Evolutionary conservation across 2,888 invertebrate genomes (phyloP).

Genomic region (Lithophane ornitopus): DNA sequence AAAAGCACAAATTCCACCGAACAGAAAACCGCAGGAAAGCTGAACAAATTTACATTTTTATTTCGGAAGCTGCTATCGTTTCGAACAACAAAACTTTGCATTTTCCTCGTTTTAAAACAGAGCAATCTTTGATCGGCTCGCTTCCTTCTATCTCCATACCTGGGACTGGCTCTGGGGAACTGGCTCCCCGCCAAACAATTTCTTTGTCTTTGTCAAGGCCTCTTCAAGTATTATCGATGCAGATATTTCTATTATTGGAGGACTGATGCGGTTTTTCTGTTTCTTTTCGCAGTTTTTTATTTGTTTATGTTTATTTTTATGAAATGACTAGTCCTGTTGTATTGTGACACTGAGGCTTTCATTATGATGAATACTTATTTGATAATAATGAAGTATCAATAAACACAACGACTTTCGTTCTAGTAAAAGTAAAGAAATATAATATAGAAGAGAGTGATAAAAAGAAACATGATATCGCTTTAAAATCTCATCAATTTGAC

Average conservation of each 20-base stretch:
- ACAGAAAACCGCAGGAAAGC: constrained; percentile 74
- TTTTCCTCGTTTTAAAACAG: constrained; percentile 82
- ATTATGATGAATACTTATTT: constrained; percentile 1
- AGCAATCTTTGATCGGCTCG: constrained; percentile 86
- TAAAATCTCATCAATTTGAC: neutral
- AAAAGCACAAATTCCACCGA: constrained; percentile 75
- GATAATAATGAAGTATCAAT: neutral
- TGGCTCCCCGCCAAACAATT: constrained; percentile 84
- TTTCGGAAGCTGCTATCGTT: constrained; percentile 81
- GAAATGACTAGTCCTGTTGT: constrained; percentile 5
- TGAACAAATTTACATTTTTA: constrained; percentile 86
- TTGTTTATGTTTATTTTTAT: constrained; percentile 33
- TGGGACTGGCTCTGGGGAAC: constrained; percentile 69
- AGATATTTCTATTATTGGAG: constrained; percentile 82
- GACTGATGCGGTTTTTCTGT: constrained; percentile 65
- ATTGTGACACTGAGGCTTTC: neutral
- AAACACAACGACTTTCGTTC: too few relatives aligned
- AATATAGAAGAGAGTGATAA: neutral
- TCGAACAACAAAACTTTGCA: constrained; percentile 82
- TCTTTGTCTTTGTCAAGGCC: constrained; percentile 85
- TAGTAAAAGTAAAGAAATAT: too few relatives aligned
- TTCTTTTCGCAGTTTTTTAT: constrained; percentile 65
- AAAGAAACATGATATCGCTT: neutral
- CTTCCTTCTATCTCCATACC: constrained; percentile 76
- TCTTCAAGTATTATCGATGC: constrained; percentile 82